phyloP scores from a whole-genome alignment of 1,140 invertebrate genomes.

The Calliphora vicina region DNA sequence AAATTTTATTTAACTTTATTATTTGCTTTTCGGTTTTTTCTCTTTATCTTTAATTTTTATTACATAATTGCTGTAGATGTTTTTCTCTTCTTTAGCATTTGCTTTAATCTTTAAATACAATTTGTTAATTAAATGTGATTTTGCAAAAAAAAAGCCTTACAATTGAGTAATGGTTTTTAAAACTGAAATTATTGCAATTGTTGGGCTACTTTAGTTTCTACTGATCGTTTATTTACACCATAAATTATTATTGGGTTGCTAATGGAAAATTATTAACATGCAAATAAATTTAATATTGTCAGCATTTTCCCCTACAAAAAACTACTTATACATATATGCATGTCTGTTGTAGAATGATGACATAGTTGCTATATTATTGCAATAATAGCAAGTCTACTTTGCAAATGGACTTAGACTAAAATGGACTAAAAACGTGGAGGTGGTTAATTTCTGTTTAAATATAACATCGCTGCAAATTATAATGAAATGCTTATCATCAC shows the following conservation, averaged over 20 bases:
- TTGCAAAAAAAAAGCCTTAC: background rate
- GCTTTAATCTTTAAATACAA: background rate
- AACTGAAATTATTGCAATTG: background rate
- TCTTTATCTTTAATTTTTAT: background rate
- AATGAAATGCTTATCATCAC: too few relatives aligned
- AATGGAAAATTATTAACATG: background rate
- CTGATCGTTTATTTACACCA: background rate
- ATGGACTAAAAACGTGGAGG: too few relatives aligned
- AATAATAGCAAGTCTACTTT: too few relatives aligned
- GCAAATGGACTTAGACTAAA: too few relatives aligned
- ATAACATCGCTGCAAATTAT: too few relatives aligned
- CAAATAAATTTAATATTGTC: background rate
- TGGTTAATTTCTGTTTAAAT: too few relatives aligned
- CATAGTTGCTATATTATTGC: too few relatives aligned
- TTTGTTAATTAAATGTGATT: background rate
- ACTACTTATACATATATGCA: background rate
- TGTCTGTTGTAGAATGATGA: too few relatives aligned
- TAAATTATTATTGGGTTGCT: background rate
- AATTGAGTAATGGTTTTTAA: background rate
- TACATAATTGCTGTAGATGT: background rate
- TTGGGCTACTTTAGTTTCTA: background rate
- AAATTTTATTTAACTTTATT: too few relatives aligned
- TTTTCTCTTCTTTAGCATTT: background rate
- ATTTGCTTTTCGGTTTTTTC: too few relatives aligned
- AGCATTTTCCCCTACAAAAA: background rate